A percentile compares a stretch with the other conserved stretches of the same genome.
phyloP scores from a whole-genome alignment of 2,113 vertebrate genomes.

The Myanophis thanlyinensis region DNA sequence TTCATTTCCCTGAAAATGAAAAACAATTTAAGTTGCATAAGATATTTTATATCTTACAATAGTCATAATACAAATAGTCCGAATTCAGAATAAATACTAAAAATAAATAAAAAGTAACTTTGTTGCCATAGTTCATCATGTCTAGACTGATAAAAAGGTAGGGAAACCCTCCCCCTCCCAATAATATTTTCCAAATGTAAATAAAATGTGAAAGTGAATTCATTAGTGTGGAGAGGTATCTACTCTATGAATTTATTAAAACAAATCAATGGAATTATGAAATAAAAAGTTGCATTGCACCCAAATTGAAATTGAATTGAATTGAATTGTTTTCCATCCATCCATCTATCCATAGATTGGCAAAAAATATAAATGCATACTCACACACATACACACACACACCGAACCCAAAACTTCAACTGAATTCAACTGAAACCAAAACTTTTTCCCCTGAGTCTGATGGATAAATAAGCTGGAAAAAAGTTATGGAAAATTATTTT shows the following conservation, averaged over 20 bases:
- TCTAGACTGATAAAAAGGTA: conserved; percentile 44
- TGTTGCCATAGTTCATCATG: not conserved
- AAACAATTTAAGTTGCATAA: conserved; percentile 48
- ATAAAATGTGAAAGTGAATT: conserved; percentile 39
- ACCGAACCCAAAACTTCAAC: too few relatives aligned
- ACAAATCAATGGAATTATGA: not conserved
- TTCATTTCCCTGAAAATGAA: conserved; percentile 59
- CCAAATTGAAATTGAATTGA: not conserved
- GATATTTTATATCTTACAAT: conserved; percentile 58
- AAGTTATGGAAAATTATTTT: not conserved
- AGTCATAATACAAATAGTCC: not conserved
- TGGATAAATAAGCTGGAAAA: not conserved
- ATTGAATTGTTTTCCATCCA: not conserved
- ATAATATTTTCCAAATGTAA: conserved; percentile 46
- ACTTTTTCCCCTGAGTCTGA: not conserved
- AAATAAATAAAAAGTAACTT: not conserved
- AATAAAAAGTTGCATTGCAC: not conserved
- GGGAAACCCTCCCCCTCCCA: not conserved
- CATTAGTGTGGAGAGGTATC: conserved; percentile 34
- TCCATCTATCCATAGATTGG: not conserved
- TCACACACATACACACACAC: too few relatives aligned
- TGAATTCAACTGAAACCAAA: not conserved
- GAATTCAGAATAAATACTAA: not conserved
- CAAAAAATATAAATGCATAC: not conserved
- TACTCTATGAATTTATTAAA: not conserved